Evolutionary conservation across 2,888 invertebrate species (phyloP).

Genomic region (Lampropteryx suffumata): DNA sequence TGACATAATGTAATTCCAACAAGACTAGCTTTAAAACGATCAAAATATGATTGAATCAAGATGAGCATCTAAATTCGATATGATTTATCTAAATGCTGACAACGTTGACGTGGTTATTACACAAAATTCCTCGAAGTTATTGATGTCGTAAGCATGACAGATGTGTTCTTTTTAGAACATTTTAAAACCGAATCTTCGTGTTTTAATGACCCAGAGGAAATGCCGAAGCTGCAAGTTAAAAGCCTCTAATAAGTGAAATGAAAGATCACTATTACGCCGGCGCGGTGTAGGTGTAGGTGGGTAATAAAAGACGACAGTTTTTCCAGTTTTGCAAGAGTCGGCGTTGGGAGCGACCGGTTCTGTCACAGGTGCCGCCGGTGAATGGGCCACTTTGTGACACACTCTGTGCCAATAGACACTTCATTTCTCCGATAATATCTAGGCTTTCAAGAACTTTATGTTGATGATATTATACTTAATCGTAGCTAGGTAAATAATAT

Average conservation of each 20-base stretch:
- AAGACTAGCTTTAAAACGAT: constrained; percentile 10
- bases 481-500: no score
- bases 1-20: constrained; percentile 1
- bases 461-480: no score
- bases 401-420: constrained; percentile 48
- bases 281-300: constrained; percentile 43
- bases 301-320: constrained; percentile 59
- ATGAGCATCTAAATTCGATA: constrained; percentile 5
- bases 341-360: constrained; percentile 67
- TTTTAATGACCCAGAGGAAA: constrained; percentile 3
- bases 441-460: constrained; percentile 34
- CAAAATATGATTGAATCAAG: constrained; percentile 2
- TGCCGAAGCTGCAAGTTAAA: constrained; percentile 13
- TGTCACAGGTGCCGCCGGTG: constrained; percentile 67
- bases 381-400: constrained; percentile 55
- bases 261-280: constrained; percentile 46
- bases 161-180: constrained; percentile 23
- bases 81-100: constrained; percentile 16
- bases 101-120: constrained; percentile 7
- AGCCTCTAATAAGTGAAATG: constrained; percentile 45
- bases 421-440: constrained; percentile 51
- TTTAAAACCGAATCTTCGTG: constrained; percentile 11
- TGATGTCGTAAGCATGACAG: constrained; percentile 12
- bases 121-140: constrained; percentile 16
- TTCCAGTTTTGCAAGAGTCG: constrained; percentile 68